Evolutionary conservation across 2,888 invertebrate species (phyloP), one percentile per base, ranked within the genome.

Genomic region (Parnassius apollo): DNA sequence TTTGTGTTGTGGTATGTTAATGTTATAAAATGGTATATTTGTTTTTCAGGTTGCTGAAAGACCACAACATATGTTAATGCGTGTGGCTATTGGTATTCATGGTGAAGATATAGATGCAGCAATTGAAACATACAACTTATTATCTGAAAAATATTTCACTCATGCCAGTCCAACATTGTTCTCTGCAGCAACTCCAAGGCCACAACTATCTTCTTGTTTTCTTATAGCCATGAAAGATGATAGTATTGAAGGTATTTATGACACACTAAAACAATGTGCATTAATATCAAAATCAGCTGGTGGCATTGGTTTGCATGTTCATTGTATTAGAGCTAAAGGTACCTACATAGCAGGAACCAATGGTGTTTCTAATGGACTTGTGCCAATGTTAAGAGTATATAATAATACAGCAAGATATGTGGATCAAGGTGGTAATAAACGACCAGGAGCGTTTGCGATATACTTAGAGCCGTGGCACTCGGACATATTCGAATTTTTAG

Each of bases 381-480:
- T 99, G 46, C 99, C 99, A 0, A 98, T 98, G 97, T 89, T 99
- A 51, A 91, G 98, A 68, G 98, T 99, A 0, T 99, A 95, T 82
- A 99, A 99, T 81, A 98, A 98, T 78, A 97, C 98, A 2, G 98
- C 99, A 0, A 93, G 98, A 65, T 99, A 99, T 88, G 98, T 99
- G 0, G 98, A 99, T 83, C 99, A 99, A 91, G 98, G 99, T 25
- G 99, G 99, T 56, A 98, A 98, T 79, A 99, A 99, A 93, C 92
- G 99, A 67, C 99, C 99, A 2, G 99, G 99, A 25, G 99, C 99
- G 2, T 98, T 99, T 91, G 98, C 99, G 13, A 95, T 99, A 66
- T 99, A 99, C 80, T 87, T 99, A 59, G 99, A 99, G 85, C 99
- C 99, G 0, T 99, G 99, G 99, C 99, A 99, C 89, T 96, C 98